Base-by-base conservation (phyloP, 92 coral and sea anemone species). In the Plumapathes pennacea region DNA sequence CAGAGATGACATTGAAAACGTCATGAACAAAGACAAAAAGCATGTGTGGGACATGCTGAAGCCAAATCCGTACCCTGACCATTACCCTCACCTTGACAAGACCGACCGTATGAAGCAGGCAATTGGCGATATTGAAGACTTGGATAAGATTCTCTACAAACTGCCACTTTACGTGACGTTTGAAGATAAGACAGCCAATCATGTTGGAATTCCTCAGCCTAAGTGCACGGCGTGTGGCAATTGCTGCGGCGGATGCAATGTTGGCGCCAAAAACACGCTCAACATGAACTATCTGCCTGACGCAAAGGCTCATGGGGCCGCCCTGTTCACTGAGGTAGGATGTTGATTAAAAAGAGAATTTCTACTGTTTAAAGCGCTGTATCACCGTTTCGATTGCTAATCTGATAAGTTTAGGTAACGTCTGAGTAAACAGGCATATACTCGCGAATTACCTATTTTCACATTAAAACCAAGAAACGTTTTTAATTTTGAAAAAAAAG, bases 171-270 rank as follows among this genome's bases (percentile, higher is more conserved):
- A 81, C 65, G 88, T 81, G 32, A 81, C 77, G 1, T 81, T 74
- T 54, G 68, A 81, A 21, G 82, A 74, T 60, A 81, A 40, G 17
- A 62, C 47, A 3, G 9, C 47, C n/a, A 81, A 81, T 44, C 82
- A 81, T 43, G 82, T 81, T 34, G 88, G 88, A 25, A 61, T 81
- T 6, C 82, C 77, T 4, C 77, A 81, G 51, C 88, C 88, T 24
- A 68, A 62, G 34, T 81, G 88, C 24, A 81, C 81, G 2, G 76
- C 53, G 24, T 81, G 88, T 45, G 88, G 88, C 10, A 81, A 81
- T 30, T 81, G 88, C 18, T 67, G 72, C 42, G 82, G 82, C 5
- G 88, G 88, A 1, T 81, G 88, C 17, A 81, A 81, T 25, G 88
- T 81, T 15, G 88, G 88, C 12, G 77, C 88, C 10, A 81, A 81